These are phyloP conservation scores for Eilema depressum DNA, from an alignment of 2,888 invertebrate species.

Conservation along the genomic window DNA sequence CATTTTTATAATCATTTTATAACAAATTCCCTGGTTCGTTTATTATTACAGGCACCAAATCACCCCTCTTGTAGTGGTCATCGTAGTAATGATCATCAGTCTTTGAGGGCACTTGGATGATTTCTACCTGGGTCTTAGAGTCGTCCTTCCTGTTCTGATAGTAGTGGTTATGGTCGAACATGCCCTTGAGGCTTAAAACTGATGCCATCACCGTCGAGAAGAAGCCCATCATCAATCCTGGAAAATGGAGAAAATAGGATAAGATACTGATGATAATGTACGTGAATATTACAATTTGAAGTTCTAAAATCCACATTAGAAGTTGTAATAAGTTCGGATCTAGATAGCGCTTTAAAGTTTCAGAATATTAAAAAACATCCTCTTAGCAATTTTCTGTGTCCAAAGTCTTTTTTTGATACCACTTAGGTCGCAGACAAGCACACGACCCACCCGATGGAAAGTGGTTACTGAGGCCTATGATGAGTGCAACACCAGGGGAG, in stretches of 20 bases:
- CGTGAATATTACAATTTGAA: background rate
- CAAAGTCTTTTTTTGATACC: too few relatives aligned
- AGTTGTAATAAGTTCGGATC: too few relatives aligned
- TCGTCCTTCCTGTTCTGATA: conserved; percentile 75
- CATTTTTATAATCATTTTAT: background rate
- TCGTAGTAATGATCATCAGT: conserved; percentile 79
- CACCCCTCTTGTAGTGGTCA: conserved; percentile 71
- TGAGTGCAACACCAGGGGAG: too few relatives aligned
- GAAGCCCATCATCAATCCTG: conserved; percentile 80
- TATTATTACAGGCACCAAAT: conserved; percentile 50
- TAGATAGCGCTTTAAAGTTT: too few relatives aligned
- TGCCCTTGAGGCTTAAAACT: conserved; percentile 87
- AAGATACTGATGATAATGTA: too few relatives aligned
- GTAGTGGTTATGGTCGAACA: conserved; percentile 74
- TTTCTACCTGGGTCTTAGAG: conserved; percentile 74
- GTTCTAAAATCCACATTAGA: background rate
- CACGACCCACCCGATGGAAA: too few relatives aligned
- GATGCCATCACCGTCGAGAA: conserved; percentile 87
- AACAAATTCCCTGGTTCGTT: conserved; percentile 7
- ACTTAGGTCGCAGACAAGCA: too few relatives aligned
- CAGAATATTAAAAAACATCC: background rate
- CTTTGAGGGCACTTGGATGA: conserved; percentile 76
- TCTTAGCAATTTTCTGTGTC: background rate
- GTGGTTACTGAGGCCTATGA: too few relatives aligned
- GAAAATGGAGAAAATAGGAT: conserved; percentile 17